phyloP scores from a whole-genome alignment of 2,113 vertebrate genomes.

The Limanda limanda region DNA sequence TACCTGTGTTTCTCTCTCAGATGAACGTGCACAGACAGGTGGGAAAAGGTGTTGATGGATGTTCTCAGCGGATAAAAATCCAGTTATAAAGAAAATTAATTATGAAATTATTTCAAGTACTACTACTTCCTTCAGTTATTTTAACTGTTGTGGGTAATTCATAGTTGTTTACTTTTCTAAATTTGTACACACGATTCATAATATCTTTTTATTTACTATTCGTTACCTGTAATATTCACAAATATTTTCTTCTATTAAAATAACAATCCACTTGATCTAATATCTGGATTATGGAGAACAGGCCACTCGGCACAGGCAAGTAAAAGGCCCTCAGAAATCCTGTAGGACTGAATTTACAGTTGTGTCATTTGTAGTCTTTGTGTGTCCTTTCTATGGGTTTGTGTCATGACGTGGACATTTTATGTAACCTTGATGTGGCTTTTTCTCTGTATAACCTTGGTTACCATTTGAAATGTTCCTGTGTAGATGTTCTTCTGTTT shows the following conservation, averaged over 20 bases:
- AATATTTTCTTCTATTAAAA: neutral
- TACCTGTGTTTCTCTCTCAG: slow-evolving; percentile 28
- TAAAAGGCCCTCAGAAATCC: neutral
- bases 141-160: no score
- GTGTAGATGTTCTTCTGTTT: neutral
- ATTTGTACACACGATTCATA: no score
- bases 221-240: neutral
- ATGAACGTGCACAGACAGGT: slow-evolving; percentile 74
- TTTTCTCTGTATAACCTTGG: neutral
- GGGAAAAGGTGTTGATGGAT: slow-evolving; percentile 78
- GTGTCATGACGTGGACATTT: neutral
- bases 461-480: neutral
- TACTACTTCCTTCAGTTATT: no score
- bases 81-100: no score
- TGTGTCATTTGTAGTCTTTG: neutral
- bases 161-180: no score
- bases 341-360: neutral
- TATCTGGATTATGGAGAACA: no score
- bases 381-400: neutral
- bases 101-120: no score
- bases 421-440: neutral
- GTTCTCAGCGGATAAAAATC: slow-evolving; percentile 46
- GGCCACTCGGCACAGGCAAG: neutral
- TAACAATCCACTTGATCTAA: no score
- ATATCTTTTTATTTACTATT: neutral